Base-by-base conservation (phyloP, 2,888 invertebrate genomes). In the Sussaba pulchella region DNA sequence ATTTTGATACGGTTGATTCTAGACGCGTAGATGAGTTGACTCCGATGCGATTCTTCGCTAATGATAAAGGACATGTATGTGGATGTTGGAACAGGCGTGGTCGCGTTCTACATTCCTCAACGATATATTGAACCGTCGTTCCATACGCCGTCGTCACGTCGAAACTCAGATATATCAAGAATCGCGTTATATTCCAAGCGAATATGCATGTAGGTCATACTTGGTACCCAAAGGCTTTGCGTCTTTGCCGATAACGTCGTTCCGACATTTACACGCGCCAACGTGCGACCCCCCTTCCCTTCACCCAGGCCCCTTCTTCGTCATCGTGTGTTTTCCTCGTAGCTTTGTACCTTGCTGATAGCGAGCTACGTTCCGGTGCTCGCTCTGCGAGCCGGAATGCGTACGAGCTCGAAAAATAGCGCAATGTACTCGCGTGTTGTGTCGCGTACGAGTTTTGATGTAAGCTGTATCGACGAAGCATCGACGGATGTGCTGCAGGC, bases 161-260 rank as follows among this genome's bases (percentile, higher is more conserved):
- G 31, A 31, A 31, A 6, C 31, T 31, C 31, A 31, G 31, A 31
- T 31, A 76, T 67, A 78, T 54, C 66, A 75, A 54, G 54, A n/a
- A 14, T 10, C 66, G 67, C 24, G 47, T 66, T 57, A 57, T 17
- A 24, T 31, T 31, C 19, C 24, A 14, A n/a, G 43, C 1, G 61
- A 43, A 26, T 26, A 41, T 76, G 39, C 75, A 81, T 83, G 57
- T 83, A 73, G 82, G 81, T 83, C 82, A 81, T 50, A 71, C 61
- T 70, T 72, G 43, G 50, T 57, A 67, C 71, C 69, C 64, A 36
- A 47, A 50, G 26, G 50, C 57, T 74, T 81, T 81, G 61, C 80
- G 74, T 82, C 78, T 70, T 78, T 72, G 45, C 72, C 61, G 75
- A 73, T 78, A 83, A 78, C 72, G 75, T 52, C 72, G 64, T 67